Conservation (phyloP, 1,140 invertebrate species). For the Vollenhovia emeryi region DNA sequence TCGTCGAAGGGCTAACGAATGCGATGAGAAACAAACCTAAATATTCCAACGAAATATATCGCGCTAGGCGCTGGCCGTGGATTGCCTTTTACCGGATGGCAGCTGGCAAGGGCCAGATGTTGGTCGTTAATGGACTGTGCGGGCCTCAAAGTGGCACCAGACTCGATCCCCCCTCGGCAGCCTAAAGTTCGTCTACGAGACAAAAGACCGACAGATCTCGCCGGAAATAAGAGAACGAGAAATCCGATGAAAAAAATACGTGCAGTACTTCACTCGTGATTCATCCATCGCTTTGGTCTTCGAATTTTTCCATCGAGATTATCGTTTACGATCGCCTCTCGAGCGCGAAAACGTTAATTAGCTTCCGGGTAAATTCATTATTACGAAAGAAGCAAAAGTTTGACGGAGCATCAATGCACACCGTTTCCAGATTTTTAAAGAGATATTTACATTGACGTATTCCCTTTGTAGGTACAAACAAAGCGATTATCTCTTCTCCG, state of each 20-base stretch:
- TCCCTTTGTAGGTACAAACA: constrained; percentile 14
- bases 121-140: constrained; percentile 56
- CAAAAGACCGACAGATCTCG: constrained; percentile 23
- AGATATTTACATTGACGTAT: background rate
- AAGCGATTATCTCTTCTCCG: constrained; percentile 19
- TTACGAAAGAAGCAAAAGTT: background rate
- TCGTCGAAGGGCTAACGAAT: background rate
- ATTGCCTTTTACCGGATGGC: constrained; percentile 62
- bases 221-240: constrained; percentile 25
- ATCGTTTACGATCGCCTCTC: background rate
- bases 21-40: constrained; percentile 1
- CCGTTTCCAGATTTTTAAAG: background rate
- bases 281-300: background rate
- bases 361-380: background rate
- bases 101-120: constrained; percentile 73
- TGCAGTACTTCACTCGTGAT: background rate
- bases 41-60: constrained; percentile 9
- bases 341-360: background rate
- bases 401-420: background rate
- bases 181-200: constrained; percentile 25
- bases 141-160: constrained; percentile 37
- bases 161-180: constrained; percentile 13
- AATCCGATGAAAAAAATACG: background rate
- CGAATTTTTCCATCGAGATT: background rate
- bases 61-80: background rate